These are phyloP conservation scores for Fundulus diaphanus DNA, from an alignment of 2,797 vertebrate species.

Conservation along the genomic window DNA sequence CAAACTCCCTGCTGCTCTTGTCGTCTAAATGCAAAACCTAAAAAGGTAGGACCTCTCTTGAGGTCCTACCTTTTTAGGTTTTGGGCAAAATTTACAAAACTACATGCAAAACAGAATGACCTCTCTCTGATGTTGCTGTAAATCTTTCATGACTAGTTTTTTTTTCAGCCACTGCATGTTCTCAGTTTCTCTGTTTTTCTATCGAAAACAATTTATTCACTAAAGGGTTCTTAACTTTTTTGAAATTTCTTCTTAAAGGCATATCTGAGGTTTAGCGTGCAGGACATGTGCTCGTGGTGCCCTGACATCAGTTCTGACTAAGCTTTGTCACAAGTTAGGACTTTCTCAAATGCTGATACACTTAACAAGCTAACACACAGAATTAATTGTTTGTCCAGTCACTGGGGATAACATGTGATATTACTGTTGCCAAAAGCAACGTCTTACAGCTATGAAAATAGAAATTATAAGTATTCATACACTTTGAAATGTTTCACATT, in stretches of 20 bases:
- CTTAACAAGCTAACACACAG: constrained; percentile 2
- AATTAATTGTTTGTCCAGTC: constrained; percentile 5
- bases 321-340: constrained; percentile 50
- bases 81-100: constrained; percentile 32
- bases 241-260: constrained; percentile 39
- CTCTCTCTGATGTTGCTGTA: constrained; percentile 22
- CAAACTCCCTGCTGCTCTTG: constrained; percentile 50
- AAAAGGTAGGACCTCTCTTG: constrained; percentile 46
- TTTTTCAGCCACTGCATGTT: constrained; percentile 7
- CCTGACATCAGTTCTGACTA: constrained; percentile 39
- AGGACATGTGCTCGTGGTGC: constrained; percentile 35
- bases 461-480: not conserved
- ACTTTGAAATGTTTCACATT: not conserved
- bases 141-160: constrained; percentile 21
- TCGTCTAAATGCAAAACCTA: constrained; percentile 69
- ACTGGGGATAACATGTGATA: not conserved
- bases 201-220: constrained; percentile 34
- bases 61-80: too few relatives aligned
- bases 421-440: not conserved
- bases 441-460: constrained; percentile 1
- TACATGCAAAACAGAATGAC: constrained; percentile 12
- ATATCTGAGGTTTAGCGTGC: constrained; percentile 36
- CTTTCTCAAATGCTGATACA: constrained; percentile 16
- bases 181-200: constrained; percentile 23
- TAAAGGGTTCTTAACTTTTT: constrained; percentile 13